Percentiles rank a stretch among this genome's conserved stretches.
These are phyloP conservation scores for Geotria australis DNA, from an alignment of 2,797 vertebrate genomes.

Conservation along the genomic window DNA sequence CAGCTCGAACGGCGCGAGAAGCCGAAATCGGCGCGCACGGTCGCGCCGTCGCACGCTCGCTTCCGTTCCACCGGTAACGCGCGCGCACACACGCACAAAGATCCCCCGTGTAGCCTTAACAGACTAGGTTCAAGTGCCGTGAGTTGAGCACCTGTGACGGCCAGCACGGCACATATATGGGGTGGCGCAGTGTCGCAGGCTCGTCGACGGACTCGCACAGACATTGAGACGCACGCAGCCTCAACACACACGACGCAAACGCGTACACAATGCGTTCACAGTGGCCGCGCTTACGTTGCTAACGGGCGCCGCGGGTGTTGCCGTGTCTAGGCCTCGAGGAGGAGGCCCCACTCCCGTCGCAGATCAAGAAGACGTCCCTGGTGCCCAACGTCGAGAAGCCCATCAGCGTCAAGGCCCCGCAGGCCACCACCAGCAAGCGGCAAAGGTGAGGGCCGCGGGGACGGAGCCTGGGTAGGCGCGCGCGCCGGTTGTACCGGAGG, in stretches of 20 bases:
- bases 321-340: conserved; percentile 30
- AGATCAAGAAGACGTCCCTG: conserved; percentile 25
- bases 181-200: too few relatives aligned
- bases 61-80: conserved; percentile 57
- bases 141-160: too few relatives aligned
- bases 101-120: too few relatives aligned
- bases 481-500: too few relatives aligned
- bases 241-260: too few relatives aligned
- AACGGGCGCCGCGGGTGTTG: background rate
- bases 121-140: too few relatives aligned
- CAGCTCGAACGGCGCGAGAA: conserved; percentile 18
- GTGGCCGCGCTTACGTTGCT: background rate
- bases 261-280: too few relatives aligned
- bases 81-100: too few relatives aligned
- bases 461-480: too few relatives aligned
- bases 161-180: too few relatives aligned
- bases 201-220: too few relatives aligned
- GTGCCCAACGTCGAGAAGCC: conserved; percentile 49
- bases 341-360: conserved; percentile 27
- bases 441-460: conserved; percentile 18
- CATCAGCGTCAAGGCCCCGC: conserved; percentile 50
- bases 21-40: conserved; percentile 41
- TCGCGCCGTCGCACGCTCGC: conserved; percentile 61
- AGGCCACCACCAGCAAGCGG: conserved; percentile 19
- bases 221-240: too few relatives aligned